phyloP scores from a whole-genome alignment of 37 sponge, comb jelly and placozoan species.

The Geodia barretti region DNA sequence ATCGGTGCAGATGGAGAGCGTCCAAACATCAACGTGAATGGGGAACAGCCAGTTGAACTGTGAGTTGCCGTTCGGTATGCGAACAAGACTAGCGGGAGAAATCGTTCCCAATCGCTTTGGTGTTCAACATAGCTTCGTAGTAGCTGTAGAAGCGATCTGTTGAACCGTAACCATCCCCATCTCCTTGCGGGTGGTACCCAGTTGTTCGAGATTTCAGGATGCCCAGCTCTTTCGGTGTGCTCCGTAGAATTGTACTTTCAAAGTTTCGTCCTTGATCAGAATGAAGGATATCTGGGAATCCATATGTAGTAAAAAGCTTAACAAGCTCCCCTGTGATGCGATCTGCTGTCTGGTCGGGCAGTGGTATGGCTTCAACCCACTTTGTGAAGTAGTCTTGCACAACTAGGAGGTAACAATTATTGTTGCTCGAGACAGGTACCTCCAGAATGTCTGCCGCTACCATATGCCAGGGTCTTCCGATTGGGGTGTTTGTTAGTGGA shows the following conservation, averaged over 20 bases:
- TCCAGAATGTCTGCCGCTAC: slow-evolving; percentile 50
- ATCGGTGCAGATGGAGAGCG: slow-evolving; percentile 17
- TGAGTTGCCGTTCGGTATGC: slow-evolving; percentile 60
- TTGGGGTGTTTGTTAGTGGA: slow-evolving; percentile 13
- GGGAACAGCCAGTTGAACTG: slow-evolving; percentile 48
- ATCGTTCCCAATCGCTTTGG: slow-evolving; percentile 54
- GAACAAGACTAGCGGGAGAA: slow-evolving; percentile 58
- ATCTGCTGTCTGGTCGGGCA: slow-evolving; percentile 23
- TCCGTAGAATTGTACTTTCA: slow-evolving; percentile 45
- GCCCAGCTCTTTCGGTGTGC: slow-evolving; percentile 53
- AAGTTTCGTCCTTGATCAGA: slow-evolving; percentile 69
- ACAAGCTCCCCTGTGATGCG: slow-evolving; percentile 8
- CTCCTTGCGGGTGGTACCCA: slow-evolving; percentile 69
- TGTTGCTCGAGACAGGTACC: slow-evolving; percentile 39
- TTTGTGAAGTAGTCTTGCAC: slow-evolving; percentile 63
- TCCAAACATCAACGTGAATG: slow-evolving; percentile 70
- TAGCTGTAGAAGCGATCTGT: slow-evolving; percentile 55
- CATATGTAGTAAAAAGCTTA: slow-evolving; percentile 19
- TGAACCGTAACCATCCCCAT: slow-evolving; percentile 60
- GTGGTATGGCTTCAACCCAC: slow-evolving; percentile 61
- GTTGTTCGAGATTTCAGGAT: slow-evolving; percentile 46
- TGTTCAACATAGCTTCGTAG: slow-evolving; percentile 56
- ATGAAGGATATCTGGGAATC: slow-evolving; percentile 38
- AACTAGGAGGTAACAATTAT: slow-evolving; percentile 51
- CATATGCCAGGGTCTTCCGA: slow-evolving; percentile 41